These are phyloP conservation scores for Trichonephila inaurata DNA, from an alignment of 1,140 invertebrate species.

Conservation along the genomic window DNA sequence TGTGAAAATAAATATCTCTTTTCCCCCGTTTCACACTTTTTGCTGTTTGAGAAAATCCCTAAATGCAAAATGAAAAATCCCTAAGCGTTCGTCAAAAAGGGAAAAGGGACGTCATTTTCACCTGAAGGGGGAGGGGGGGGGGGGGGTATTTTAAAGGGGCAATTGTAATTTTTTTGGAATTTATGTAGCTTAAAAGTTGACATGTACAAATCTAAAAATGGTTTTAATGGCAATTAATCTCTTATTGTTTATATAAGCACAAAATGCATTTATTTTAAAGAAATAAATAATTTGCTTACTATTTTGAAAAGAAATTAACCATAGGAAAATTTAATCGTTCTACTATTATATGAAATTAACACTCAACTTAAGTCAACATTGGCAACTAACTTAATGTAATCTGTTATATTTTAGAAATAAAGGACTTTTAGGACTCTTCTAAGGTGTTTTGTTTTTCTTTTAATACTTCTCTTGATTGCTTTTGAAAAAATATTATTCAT, in stretches of 20 bases:
- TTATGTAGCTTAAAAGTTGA: not conserved
- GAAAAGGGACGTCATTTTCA: not conserved
- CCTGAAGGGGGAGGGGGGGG: not conserved
- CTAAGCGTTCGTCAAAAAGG: not conserved
- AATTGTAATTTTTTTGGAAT: not conserved
- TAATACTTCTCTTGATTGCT: no score
- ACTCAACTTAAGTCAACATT: no score
- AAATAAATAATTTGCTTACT: not conserved
- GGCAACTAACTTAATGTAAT: no score
- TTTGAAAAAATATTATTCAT: no score
- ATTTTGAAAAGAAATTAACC: no score
- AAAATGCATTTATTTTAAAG: not conserved
- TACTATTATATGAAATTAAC: no score
- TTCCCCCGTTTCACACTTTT: not conserved
- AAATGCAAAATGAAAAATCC: conserved; percentile 2
- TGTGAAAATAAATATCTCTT: conserved; percentile 21
- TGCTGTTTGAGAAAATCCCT: conserved; percentile 13
- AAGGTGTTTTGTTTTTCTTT: no score
- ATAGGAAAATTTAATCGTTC: no score
- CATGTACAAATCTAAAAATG: not conserved
- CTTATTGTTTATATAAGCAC: not conserved
- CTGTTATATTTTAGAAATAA: no score
- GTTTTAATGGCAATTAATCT: not conserved
- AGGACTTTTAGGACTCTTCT: no score
- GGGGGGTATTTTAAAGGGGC: not conserved